Evolutionary conservation across 2,113 vertebrate species (phyloP).

Genomic region (Anolis carolinensis): DNA sequence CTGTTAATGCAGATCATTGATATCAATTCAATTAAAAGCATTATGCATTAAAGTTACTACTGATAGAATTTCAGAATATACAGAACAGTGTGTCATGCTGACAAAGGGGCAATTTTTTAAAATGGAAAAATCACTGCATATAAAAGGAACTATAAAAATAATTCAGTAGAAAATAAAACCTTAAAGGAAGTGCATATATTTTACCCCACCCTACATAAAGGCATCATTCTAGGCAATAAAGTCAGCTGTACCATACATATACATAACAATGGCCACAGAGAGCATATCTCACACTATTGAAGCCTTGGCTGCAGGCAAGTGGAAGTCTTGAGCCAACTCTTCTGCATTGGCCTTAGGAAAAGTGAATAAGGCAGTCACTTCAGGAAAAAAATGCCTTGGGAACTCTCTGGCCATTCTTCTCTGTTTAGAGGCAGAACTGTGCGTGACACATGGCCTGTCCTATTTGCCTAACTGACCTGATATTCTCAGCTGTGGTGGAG

Average conservation of each 20-base stretch:
- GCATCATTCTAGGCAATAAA: constrained; percentile 45
- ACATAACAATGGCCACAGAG: background rate
- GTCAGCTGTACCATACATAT: background rate
- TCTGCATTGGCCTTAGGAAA: background rate
- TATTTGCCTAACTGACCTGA: background rate
- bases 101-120: constrained; percentile 54
- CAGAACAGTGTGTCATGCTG: background rate
- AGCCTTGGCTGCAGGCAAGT: background rate
- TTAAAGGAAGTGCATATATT: constrained; percentile 24
- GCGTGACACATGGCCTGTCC: background rate
- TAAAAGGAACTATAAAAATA: constrained; percentile 59
- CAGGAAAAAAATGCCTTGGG: too few relatives aligned
- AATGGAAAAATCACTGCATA: constrained; percentile 27
- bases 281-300: background rate
- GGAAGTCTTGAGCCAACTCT: background rate
- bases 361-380: background rate
- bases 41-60: background rate
- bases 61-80: constrained; percentile 40
- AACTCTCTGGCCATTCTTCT: background rate
- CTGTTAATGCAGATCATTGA: background rate
- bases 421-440: background rate
- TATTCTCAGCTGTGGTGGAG: background rate
- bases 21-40: background rate
- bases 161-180: constrained; percentile 54
- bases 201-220: constrained; percentile 29